Base-by-base conservation (phyloP, 2,113 vertebrate species). In the Proteles cristata region DNA sequence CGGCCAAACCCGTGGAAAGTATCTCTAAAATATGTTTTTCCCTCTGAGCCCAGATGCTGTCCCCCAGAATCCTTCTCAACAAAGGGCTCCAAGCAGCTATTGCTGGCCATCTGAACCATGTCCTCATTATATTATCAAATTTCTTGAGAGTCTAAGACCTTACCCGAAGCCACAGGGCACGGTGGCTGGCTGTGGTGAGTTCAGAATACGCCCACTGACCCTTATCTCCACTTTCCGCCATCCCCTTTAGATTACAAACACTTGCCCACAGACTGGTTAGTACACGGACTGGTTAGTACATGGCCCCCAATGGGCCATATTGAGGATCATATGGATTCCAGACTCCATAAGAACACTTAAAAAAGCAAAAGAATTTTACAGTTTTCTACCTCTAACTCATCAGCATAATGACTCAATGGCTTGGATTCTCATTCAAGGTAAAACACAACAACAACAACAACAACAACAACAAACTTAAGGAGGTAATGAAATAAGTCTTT, bases 191-290 rank as follows among this genome's bases (percentile, higher is more conserved):
- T 21, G 11, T 2, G 1, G 17, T 12, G 45, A 33, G 11, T 8
- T 17, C 31, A 39, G 90, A n/a, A 35, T 39, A 7, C 0, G 61
- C 21, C 45, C 28, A 28, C 1, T 23, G 11, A 61, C 3, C n/a
- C 35, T 45, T 12, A 14, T 5, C 31, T 55, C 43, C 17, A 21
- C 11, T 5, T 21, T 45, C 28, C 31, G 45, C 39, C 45, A 6
- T 1, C 26, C 2, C 26, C 45, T 21, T 14, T 14, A 15, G 1
- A 6, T 28, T 9, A 1, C 5, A 33, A 31, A n/a, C 12, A 76
- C 11, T 43, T 80, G 23, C 15, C 39, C 25, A 65, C 21, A 28
- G 4, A 4, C 28, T 7, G 7, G 8, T 23, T 21, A 16, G 1
- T 4, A 55, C 7, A 68, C 4, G 73, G 19, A 33, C 58, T 33